Percentiles rank a stretch among this genome's conserved stretches.
Conservation (phyloP, 1,140 invertebrate species). For the Reticulitermes speratus region DNA sequence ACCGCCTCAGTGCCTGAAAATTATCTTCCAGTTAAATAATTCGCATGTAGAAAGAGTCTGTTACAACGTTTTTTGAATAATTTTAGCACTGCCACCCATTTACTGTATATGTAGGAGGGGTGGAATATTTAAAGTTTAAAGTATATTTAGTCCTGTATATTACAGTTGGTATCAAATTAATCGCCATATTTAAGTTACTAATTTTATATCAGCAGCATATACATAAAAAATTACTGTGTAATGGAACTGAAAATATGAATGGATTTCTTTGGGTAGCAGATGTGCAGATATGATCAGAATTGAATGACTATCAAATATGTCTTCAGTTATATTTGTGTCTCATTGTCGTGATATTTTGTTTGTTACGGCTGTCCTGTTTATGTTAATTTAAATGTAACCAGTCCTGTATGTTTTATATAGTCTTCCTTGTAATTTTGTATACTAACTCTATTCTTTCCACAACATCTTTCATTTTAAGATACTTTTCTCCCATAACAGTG, state of each 20-base stretch:
- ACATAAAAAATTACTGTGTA: too few species aligned
- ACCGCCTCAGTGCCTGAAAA: constrained; percentile 26
- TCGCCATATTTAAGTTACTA: neutral
- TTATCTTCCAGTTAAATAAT: constrained; percentile 17
- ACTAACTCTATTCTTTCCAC: neutral
- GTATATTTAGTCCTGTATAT: neutral
- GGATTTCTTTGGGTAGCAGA: neutral
- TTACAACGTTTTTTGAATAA: neutral
- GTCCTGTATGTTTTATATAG: neutral
- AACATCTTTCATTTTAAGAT: neutral
- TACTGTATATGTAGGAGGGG: neutral
- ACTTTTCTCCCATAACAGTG: neutral
- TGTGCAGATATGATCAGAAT: neutral
- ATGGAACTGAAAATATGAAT: neutral
- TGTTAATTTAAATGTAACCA: constrained; percentile 6
- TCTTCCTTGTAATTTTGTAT: neutral
- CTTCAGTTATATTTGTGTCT: neutral
- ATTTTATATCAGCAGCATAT: neutral
- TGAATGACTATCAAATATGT: neutral
- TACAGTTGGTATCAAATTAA: neutral
- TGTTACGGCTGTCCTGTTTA: neutral
- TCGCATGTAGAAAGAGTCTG: neutral
- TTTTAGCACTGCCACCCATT: neutral
- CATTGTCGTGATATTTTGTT: neutral
- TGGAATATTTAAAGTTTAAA: neutral